Evolutionary conservation across 2,797 vertebrate genomes (phyloP).

Genomic region (Pygocentrus nattereri): DNA sequence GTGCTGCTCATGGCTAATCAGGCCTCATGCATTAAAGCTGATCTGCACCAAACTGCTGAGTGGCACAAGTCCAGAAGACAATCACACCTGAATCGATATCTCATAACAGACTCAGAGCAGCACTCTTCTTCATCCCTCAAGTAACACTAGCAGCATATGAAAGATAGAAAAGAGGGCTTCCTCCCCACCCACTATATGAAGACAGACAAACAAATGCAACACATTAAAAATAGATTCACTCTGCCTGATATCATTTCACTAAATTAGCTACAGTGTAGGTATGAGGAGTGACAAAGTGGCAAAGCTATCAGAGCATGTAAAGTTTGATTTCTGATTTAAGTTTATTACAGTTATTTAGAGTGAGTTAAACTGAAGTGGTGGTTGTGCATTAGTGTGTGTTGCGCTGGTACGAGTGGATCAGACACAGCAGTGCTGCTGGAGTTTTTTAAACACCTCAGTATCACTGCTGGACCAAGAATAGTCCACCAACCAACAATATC

Average conservation of each 20-base stretch:
- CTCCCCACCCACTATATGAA: background rate
- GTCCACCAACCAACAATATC: too few species aligned
- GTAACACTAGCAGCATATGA: background rate
- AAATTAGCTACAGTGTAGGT: background rate
- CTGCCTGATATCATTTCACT: background rate
- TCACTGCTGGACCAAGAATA: too few species aligned
- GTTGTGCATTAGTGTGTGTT: too few species aligned
- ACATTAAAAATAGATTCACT: background rate
- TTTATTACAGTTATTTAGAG: slow-evolving; percentile 1
- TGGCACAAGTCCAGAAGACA: slow-evolving; percentile 68
- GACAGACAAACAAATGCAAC: background rate
- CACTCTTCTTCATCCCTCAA: slow-evolving; percentile 38
- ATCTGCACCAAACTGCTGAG: slow-evolving; percentile 71
- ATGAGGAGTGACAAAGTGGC: background rate
- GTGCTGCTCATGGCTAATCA: slow-evolving; percentile 73
- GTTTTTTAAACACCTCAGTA: too few species aligned
- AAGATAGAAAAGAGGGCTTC: slow-evolving; percentile 7
- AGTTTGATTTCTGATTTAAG: background rate
- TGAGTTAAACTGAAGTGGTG: too few species aligned
- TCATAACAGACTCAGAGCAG: slow-evolving; percentile 50
- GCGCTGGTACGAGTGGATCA: too few species aligned
- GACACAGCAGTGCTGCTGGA: too few species aligned
- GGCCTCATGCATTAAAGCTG: slow-evolving; percentile 63
- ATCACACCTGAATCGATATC: slow-evolving; percentile 70
- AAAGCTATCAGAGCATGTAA: background rate